Evolutionary conservation across 1,140 invertebrate species (phyloP).

Genomic region (Phymorhynchus buccinoides): DNA sequence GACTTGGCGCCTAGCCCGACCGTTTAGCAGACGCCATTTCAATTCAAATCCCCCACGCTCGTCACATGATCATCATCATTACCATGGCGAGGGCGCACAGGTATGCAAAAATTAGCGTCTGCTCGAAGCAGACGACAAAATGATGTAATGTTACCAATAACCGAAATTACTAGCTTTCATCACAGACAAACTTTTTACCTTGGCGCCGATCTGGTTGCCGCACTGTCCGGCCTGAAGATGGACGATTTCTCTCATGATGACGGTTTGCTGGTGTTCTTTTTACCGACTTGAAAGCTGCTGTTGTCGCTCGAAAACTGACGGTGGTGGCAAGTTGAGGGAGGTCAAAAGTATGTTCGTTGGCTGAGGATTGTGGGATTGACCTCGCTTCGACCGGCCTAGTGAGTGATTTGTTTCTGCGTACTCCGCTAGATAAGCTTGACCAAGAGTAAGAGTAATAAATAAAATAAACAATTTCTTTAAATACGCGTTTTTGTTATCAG

Average conservation of each 20-base stretch:
- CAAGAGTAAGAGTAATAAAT: too few relatives aligned
- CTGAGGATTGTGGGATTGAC: background rate
- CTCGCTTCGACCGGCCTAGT: background rate
- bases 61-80: too few relatives aligned
- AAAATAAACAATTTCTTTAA: too few relatives aligned
- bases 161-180: too few relatives aligned
- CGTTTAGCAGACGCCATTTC: too few relatives aligned
- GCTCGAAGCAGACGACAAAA: background rate
- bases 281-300: background rate
- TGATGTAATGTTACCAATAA: too few relatives aligned
- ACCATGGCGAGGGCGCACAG: too few relatives aligned
- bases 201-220: slow-evolving; percentile 39
- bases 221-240: slow-evolving; percentile 38
- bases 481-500: too few relatives aligned
- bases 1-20: too few relatives aligned
- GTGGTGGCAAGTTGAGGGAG: background rate
- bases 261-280: background rate
- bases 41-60: too few relatives aligned
- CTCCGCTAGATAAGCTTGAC: background rate
- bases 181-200: background rate
- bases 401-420: background rate
- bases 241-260: slow-evolving; percentile 38
- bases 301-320: background rate
- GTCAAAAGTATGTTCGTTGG: background rate
- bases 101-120: too few relatives aligned